These are phyloP conservation scores for Eptesicus fuscus DNA, from an alignment of 2,113 vertebrate genomes.

Conservation along the genomic window DNA sequence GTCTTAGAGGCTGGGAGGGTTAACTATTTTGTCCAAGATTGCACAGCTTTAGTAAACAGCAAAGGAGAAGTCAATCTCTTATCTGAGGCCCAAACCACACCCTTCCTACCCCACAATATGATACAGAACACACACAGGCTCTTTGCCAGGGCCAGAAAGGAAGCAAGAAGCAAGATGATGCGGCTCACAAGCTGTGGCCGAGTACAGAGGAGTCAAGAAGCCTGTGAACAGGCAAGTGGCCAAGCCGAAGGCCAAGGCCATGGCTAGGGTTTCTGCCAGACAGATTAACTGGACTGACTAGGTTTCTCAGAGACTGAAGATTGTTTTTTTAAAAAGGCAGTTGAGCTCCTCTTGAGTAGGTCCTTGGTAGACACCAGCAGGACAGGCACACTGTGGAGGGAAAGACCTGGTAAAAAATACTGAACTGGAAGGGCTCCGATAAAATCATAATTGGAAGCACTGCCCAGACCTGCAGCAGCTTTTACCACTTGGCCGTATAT, in stretches of 20 bases:
- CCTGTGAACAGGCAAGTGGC: background rate
- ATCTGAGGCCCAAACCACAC: background rate
- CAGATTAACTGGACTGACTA: background rate
- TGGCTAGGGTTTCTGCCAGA: background rate
- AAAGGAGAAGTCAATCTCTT: background rate
- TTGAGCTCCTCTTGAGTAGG: background rate
- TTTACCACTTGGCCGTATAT: rapidly evolving
- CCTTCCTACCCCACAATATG: background rate
- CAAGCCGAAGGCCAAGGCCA: background rate
- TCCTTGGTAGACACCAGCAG: background rate
- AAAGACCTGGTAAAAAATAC: background rate
- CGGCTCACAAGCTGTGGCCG: background rate
- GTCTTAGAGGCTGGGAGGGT: background rate
- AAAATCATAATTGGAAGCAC: background rate
- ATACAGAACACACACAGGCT: background rate
- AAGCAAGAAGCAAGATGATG: background rate
- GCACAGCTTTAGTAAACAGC: background rate
- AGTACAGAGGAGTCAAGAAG: background rate
- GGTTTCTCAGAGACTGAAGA: background rate
- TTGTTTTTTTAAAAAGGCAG: background rate
- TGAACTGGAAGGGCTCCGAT: background rate
- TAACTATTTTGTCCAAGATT: background rate
- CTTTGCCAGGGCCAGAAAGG: background rate
- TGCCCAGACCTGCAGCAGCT: background rate
- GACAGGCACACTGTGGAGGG: background rate